Evolutionary conservation across 2,113 vertebrate species (phyloP), one percentile per base, ranked within the genome.

Genomic region (Cyanoderma ruficeps): DNA sequence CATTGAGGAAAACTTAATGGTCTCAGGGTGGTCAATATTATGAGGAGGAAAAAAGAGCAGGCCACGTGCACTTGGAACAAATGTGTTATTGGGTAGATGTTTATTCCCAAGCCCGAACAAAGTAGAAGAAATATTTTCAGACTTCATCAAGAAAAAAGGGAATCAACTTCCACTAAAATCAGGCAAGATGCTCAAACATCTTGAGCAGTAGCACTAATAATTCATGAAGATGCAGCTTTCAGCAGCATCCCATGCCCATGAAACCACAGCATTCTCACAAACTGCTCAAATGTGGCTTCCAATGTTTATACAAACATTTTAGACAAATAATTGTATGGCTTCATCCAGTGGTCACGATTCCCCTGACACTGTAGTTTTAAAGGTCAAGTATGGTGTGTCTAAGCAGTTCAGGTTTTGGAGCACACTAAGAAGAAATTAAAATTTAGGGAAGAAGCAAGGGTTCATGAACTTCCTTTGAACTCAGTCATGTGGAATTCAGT

Each of bases 401-500:
- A 85, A 92, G 74, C 65, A 75, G 60, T 31, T 47, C 30, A 72
- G 30, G 42, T 60, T 91, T 96, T 93, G 57, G 90, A 80, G 50
- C 24, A 75, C 82, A 57, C 39, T 46, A 78, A 75, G 80, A 87
- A 90, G 53, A 93, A 95, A 96, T 85, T 89, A 95, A 93, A 91
- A 90, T 83, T 72, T 91, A 76, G 63, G 77, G 60, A 91, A 88
- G 57, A 78, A 95, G 37, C 55, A 63, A 24, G 50, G 30, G 64
- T 96, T 28, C 44, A 14, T 74, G 93, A 94, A 91, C 70, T 65
- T 77, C 83, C 94, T 95, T 96, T 96, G 95, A 97, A 93, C 83
- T 91, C 91, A 97, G 61, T 41, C 93, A 95, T 95, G 87, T 96
- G 91, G 52, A 97, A 97, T 95, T 88, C 72, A 68, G 77, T 95